Evolutionary conservation across 2,113 vertebrate species (phyloP).

Genomic region (Brienomyrus brachyistius): DNA sequence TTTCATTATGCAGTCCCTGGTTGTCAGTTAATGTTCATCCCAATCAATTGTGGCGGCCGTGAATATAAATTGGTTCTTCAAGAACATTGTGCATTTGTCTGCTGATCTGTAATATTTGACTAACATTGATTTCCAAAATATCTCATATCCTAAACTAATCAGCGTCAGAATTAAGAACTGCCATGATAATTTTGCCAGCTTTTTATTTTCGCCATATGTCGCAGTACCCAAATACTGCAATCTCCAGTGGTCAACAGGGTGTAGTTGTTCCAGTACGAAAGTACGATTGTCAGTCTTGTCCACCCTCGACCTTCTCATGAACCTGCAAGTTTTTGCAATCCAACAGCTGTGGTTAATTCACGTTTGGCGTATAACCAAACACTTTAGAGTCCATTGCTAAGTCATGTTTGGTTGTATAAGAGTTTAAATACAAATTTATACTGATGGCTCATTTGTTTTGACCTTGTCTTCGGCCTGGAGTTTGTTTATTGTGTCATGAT

Average conservation of each 20-base stretch:
- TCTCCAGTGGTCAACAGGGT: neutral
- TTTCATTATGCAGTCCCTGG: neutral
- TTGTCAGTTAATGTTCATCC: neutral
- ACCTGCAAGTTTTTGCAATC: neutral
- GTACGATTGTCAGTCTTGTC: neutral
- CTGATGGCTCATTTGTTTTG: neutral
- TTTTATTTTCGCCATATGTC: neutral
- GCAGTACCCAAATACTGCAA: neutral
- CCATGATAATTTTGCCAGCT: neutral
- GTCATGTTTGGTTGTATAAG: neutral
- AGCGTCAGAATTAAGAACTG: neutral
- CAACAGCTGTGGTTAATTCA: neutral
- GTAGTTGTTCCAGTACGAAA: neutral
- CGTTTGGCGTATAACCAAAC: neutral
- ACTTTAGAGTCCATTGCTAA: neutral
- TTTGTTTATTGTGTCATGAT: neutral
- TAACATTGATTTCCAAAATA: neutral
- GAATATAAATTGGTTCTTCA: neutral
- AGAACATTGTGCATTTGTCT: neutral
- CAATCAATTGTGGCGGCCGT: neutral
- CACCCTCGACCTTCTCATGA: neutral
- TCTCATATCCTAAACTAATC: neutral
- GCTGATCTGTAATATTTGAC: neutral
- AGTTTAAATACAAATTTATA: neutral
- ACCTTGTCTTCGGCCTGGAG: neutral